Evolutionary conservation across 2,797 vertebrate genomes (phyloP), one percentile per base, ranked within the genome.

Genomic region (Tenualosa thibaudeaui): DNA sequence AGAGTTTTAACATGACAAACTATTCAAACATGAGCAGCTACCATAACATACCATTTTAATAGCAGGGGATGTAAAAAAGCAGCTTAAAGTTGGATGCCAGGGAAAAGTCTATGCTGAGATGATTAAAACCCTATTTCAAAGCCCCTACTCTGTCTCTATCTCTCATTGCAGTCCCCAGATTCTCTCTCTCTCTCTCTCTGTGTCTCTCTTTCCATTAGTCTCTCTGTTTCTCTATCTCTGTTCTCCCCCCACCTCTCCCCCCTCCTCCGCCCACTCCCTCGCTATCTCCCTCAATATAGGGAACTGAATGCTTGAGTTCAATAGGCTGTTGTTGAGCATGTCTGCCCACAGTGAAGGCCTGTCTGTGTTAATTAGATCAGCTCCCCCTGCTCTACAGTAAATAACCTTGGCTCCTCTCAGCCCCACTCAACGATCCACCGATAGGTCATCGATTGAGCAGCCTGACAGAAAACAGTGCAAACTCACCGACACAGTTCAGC

Each of bases 361-460:
- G 85, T 83, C 71, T 81, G 46, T 86, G 60, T 84, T 86, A 85
- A 89, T 88, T 89, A 85, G 84, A 83, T 51, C 82, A 26, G 8
- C 26, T 82, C 49, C 53, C 19, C 19, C 9, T 37, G 65, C 82
- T 56, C 82, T 85, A 7, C 85, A 82, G 81, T 88, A 86, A 88
- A 87, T 86, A 86, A 85, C 82, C 82, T 81, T 68, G 12, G 46
- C 82, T 85, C 49, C 46, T 83, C 62, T 82, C 78, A 71, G 62
- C 54, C 54, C 81, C 65, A 68, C 81, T 82, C 85, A 86, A 50
- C 82, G 60, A 82, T 82, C 83, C 50, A 50, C 87, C 83, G 71
- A 88, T 87, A 85, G 84, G 81, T 86, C 88, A 87, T 90, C 81
- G 86, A 89, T 86, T 86, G 62, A 82, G 75, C 81, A 60, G 26